These are phyloP conservation scores for Xanthia icteritia DNA, from an alignment of 2,888 invertebrate species.

Conservation along the genomic window DNA sequence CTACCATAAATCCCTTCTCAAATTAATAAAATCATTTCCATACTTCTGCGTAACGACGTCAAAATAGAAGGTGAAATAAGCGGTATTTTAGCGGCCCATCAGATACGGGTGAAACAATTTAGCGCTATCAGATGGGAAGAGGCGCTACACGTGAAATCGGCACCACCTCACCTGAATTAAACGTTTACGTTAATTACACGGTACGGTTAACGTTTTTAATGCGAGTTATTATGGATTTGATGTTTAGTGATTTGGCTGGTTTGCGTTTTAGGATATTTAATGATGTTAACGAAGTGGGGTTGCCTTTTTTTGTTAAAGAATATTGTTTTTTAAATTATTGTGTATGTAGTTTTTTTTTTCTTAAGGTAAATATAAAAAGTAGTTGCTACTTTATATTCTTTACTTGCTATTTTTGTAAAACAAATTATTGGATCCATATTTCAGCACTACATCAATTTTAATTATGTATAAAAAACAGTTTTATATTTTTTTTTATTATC, in stretches of 20 bases:
- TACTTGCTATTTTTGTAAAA: too few species aligned
- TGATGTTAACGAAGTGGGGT: constrained; percentile 36
- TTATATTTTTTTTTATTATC: too few species aligned
- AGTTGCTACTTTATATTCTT: too few species aligned
- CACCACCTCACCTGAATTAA: constrained; percentile 72
- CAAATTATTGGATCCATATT: too few species aligned
- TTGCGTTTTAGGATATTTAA: constrained; percentile 42
- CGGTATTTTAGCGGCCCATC: constrained; percentile 77
- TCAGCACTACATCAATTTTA: too few species aligned
- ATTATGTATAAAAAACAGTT: too few species aligned
- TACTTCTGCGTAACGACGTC: constrained; percentile 7
- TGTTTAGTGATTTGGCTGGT: constrained; percentile 54
- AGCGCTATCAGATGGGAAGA: constrained; percentile 85
- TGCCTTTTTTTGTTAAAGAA: constrained; percentile 1
- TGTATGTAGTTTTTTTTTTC: too few species aligned
- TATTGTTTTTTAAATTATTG: neutral
- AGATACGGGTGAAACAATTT: constrained; percentile 89
- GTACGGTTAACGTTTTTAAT: constrained; percentile 68
- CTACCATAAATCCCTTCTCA: neutral
- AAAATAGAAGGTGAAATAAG: constrained; percentile 57
- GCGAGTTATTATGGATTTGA: constrained; percentile 56
- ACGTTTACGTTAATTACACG: constrained; percentile 72
- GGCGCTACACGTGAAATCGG: constrained; percentile 69
- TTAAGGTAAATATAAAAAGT: too few species aligned
- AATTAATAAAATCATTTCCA: constrained; percentile 39